Percentiles rank a stretch among this genome's conserved stretches.
phyloP scores from a whole-genome alignment of 2,797 vertebrate genomes.

The Gephyroberyx darwinii region DNA sequence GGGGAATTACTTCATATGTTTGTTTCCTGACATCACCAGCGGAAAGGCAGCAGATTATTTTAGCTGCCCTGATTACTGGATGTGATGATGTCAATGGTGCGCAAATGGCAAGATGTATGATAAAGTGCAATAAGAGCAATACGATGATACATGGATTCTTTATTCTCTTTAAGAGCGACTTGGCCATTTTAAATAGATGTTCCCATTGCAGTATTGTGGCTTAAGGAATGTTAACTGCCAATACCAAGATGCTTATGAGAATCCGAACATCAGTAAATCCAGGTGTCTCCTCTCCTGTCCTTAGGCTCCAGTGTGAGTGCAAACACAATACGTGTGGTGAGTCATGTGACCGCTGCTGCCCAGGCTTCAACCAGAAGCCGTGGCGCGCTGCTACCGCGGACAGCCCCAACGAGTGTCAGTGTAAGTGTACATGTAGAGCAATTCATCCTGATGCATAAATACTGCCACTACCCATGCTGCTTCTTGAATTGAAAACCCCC shows the following conservation, averaged over 20 bases:
- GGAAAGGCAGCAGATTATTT: slow-evolving; percentile 25
- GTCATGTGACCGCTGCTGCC: slow-evolving; percentile 90
- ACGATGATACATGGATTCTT: not conserved
- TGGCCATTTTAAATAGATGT: not conserved
- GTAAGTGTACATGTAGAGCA: slow-evolving; percentile 79
- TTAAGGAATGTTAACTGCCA: not conserved
- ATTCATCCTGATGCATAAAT: slow-evolving; percentile 31
- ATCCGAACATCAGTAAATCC: slow-evolving; percentile 16
- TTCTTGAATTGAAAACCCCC: slow-evolving; percentile 51
- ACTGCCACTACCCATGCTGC: slow-evolving; percentile 12
- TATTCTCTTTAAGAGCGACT: slow-evolving; percentile 21
- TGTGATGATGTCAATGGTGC: slow-evolving; percentile 14
- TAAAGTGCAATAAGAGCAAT: slow-evolving; percentile 7
- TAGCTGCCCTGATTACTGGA: slow-evolving; percentile 32
- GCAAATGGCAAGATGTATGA: slow-evolving; percentile 29
- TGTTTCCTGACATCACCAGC: slow-evolving; percentile 41
- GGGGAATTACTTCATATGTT: slow-evolving; percentile 48
- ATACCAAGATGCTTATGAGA: not conserved
- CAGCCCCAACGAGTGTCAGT: slow-evolving; percentile 86
- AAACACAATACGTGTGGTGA: slow-evolving; percentile 93
- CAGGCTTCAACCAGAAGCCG: slow-evolving; percentile 88
- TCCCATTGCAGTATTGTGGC: not conserved
- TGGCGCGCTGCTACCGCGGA: slow-evolving; percentile 86
- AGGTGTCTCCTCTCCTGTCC: slow-evolving; percentile 25
- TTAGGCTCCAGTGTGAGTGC: slow-evolving; percentile 89